These are phyloP conservation scores for Oithona nana DNA, from an alignment of 2,888 invertebrate genomes.

Conservation along the genomic window DNA sequence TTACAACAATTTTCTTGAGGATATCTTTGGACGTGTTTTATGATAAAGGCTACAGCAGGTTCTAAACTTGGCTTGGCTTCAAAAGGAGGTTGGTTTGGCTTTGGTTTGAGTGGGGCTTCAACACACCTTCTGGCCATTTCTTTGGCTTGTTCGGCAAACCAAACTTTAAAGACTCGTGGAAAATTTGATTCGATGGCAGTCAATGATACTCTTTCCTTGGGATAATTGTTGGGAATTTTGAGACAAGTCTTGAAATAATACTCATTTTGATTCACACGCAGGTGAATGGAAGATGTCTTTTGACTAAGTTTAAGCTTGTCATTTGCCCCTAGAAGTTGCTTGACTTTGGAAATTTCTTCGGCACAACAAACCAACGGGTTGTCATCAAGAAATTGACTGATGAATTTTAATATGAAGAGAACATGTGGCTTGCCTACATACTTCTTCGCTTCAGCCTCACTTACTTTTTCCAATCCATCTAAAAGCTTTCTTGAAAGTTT, in stretches of 20 bases:
- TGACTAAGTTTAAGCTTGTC: conserved; percentile 47
- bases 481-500: conserved; percentile 43
- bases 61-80: conserved; percentile 41
- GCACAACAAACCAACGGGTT: conserved; percentile 50
- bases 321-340: conserved; percentile 31
- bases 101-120: conserved; percentile 42
- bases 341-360: conserved; percentile 44
- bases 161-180: conserved; percentile 39
- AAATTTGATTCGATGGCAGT: conserved; percentile 43
- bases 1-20: conserved; percentile 43
- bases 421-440: conserved; percentile 28
- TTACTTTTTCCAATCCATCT: conserved; percentile 35
- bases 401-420: conserved; percentile 38
- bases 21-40: conserved; percentile 40
- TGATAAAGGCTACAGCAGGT: conserved; percentile 40
- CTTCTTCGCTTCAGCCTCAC: conserved; percentile 1
- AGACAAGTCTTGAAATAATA: conserved; percentile 42
- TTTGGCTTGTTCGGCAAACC: conserved; percentile 42
- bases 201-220: conserved; percentile 29
- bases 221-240: conserved; percentile 44
- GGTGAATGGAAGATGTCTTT: conserved; percentile 38
- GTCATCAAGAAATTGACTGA: conserved; percentile 43
- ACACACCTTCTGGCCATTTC: conserved; percentile 49
- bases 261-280: conserved; percentile 38
- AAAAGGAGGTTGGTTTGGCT: conserved; percentile 38